Base-by-base conservation (phyloP, 2,888 invertebrate genomes). In the Drosophila maculinotata region DNA sequence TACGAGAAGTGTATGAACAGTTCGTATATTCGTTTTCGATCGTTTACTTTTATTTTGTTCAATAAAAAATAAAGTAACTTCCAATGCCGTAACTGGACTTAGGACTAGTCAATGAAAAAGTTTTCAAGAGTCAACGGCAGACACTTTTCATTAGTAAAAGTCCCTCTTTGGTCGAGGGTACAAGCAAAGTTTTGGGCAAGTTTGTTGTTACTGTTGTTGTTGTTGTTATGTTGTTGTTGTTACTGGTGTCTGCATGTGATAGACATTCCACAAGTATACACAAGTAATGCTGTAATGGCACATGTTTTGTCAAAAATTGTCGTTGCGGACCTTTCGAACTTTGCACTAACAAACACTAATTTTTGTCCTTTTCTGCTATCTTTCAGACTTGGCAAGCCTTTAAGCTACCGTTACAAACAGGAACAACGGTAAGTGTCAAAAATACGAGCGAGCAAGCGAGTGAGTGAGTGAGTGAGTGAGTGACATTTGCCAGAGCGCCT, bases 61-160 rank as follows among this genome's bases (percentile, higher is more conserved):
- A 85, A 88, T 85, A 76, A 83, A 78, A 82, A 72, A 56, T 59
- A 70, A 85, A 80, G 66, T 64, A 66, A 84, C 75, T 75, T 81
- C 36, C 67, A 56, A 49, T 73, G 60, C 74, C 74, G 77, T 71
- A 71, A 69, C 76, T 53, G 72, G 47, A 73, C 69, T 56, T 26
- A 59, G 57, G 49, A 39, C 53, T 35, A 64, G 76, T 80, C 76
- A 52, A 73, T 79, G 82, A 30, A 71, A 83, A 85, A 85, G 48
- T 85, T 80, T 84, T 69, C 64, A 38, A 72, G 69, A 72, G 71
- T 70, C 75, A 76, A 62, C 73, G 62, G 76, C 81, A 84, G 77
- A 84, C 79, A 81, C 84, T 86, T 82, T 87, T 84, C 86, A 85
- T 81, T 81, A 86, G 77, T 39, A 73, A 53, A 47, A 76, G 73